Conservation (phyloP, 2,888 invertebrate genomes). For the Dexiosoma caninum region DNA sequence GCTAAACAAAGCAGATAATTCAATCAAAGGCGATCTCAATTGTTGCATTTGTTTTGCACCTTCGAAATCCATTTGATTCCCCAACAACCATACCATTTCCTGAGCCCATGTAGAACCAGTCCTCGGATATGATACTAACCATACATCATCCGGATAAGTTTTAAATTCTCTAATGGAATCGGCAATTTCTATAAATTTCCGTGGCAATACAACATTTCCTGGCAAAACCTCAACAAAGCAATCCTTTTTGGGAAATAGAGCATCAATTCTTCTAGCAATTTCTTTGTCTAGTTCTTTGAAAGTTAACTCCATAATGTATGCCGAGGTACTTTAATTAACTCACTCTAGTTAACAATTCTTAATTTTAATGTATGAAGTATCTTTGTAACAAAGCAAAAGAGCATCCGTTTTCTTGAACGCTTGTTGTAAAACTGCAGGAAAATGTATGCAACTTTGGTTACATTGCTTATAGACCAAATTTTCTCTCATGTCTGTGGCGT, state of each 20-base stretch:
- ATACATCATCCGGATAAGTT: conserved; percentile 87
- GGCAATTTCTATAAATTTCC: conserved; percentile 83
- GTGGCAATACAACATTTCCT: conserved; percentile 84
- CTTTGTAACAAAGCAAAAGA: neutral
- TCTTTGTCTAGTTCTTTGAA: conserved; percentile 82
- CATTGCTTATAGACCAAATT: conserved; percentile 4
- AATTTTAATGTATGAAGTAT: neutral
- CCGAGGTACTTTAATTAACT: neutral
- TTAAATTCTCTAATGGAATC: conserved; percentile 85
- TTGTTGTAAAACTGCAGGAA: conserved; percentile 58
- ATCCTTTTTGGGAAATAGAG: conserved; percentile 83
- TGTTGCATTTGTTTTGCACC: conserved; percentile 81
- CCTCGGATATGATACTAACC: conserved; percentile 92
- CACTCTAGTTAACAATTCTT: conserved; percentile 2
- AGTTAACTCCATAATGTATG: conserved; percentile 62
- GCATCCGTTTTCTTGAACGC: conserved; percentile 58
- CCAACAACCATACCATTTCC: conserved; percentile 95
- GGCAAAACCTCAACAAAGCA: conserved; percentile 87
- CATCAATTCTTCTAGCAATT: conserved; percentile 81
- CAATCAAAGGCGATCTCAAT: conserved; percentile 85
- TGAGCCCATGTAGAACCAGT: conserved; percentile 96
- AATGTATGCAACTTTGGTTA: conserved; percentile 24
- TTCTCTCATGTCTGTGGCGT: conserved; percentile 5
- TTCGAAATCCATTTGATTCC: conserved; percentile 87
- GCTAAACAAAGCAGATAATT: conserved; percentile 83